Percentiles rank a stretch among this genome's conserved stretches.
Conservation (phyloP, 1,140 invertebrate genomes). For the Lepidostoma basale region DNA sequence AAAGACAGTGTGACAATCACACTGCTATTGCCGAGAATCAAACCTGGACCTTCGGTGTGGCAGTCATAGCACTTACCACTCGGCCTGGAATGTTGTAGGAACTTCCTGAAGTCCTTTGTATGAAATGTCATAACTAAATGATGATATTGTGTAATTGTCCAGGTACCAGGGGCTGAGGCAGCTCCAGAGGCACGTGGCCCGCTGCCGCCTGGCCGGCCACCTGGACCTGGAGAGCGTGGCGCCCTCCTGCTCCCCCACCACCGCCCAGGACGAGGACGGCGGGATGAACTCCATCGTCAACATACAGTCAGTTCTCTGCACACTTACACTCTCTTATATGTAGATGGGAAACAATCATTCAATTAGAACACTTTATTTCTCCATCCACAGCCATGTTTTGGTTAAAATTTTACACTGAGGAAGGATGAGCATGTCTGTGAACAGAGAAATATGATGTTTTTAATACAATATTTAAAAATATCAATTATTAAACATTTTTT, state of each 20-base stretch:
- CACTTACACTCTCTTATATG: too few species aligned
- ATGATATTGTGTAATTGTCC: neutral
- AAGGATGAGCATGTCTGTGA: too few species aligned
- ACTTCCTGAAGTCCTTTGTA: neutral
- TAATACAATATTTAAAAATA: too few species aligned
- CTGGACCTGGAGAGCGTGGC: constrained; percentile 5
- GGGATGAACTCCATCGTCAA: neutral
- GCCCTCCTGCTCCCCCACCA: too few species aligned
- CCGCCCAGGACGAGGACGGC: neutral
- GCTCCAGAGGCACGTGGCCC: constrained; percentile 34
- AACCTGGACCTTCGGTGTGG: too few species aligned
- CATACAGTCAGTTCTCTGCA: neutral
- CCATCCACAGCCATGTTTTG: neutral
- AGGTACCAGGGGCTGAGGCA: constrained; percentile 41
- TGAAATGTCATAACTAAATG: neutral
- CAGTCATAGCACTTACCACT: too few species aligned
- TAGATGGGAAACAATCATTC: neutral
- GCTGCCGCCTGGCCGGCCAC: constrained; percentile 33
- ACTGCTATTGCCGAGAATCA: too few species aligned
- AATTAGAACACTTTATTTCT: neutral
- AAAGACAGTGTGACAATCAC: too few species aligned
- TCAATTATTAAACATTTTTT: too few species aligned
- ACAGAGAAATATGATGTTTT: too few species aligned
- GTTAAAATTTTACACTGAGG: too few species aligned
- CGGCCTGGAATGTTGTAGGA: too few species aligned